A percentile compares a stretch with the other conserved stretches of the same genome.
phyloP scores from a whole-genome alignment of 2,888 invertebrate species.

The Lasioglossum pauxillum region DNA sequence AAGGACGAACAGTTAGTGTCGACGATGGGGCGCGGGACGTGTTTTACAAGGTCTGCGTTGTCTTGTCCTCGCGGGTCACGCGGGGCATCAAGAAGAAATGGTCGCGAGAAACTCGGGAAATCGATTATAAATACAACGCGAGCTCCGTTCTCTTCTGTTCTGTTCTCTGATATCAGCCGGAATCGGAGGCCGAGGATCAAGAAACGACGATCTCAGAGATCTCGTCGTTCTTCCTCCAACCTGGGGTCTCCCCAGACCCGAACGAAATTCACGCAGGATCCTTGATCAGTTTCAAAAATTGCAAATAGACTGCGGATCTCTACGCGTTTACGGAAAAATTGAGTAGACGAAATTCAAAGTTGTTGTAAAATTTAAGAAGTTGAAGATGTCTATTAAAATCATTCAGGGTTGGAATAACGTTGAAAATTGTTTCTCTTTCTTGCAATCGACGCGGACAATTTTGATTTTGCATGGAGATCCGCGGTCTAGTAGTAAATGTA shows the following conservation, averaged over 20 bases:
- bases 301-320: not conserved
- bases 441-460: no score
- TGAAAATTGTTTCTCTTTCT: no score
- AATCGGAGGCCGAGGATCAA: slow-evolving; percentile 14
- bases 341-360: no score
- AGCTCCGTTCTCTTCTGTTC: slow-evolving; percentile 32
- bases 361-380: no score
- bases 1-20: slow-evolving; percentile 81
- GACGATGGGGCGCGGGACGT: slow-evolving; percentile 65
- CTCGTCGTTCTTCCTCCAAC: slow-evolving; percentile 31
- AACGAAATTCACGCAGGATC: slow-evolving; percentile 43
- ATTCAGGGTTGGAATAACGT: no score
- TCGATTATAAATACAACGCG: slow-evolving; percentile 61
- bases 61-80: slow-evolving; percentile 47
- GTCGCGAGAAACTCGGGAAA: slow-evolving; percentile 62
- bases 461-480: no score
- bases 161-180: slow-evolving; percentile 28
- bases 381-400: no score
- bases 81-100: slow-evolving; percentile 62
- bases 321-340: no score
- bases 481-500: not conserved
- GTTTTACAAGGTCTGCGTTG: slow-evolving; percentile 68
- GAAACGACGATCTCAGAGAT: slow-evolving; percentile 9
- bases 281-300: not conserved
- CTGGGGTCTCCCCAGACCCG: not conserved